Percentiles rank a stretch among this genome's conserved stretches.
These are phyloP conservation scores for Selene dorsalis DNA, from an alignment of 2,797 vertebrate genomes.

Conservation along the genomic window DNA sequence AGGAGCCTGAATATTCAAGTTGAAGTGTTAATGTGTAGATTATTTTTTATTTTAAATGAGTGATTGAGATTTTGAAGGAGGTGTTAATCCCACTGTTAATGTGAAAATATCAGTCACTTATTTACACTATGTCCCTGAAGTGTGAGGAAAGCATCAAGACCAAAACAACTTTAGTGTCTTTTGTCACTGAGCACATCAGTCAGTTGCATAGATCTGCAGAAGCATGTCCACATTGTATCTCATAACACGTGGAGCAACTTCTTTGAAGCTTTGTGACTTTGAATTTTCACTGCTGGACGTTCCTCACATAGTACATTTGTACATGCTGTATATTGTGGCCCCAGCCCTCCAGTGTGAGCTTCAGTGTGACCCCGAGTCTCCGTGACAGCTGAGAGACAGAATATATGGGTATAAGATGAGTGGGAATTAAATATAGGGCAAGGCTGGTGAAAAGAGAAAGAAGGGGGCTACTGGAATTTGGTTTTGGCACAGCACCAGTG, in stretches of 20 bases:
- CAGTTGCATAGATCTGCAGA: too few species aligned
- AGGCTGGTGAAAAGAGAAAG: slow-evolving; percentile 14
- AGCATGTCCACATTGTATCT: too few species aligned
- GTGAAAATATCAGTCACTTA: neutral
- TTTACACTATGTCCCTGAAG: neutral
- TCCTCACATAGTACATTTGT: neutral
- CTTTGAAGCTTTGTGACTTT: slow-evolving; percentile 8
- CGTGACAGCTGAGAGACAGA: slow-evolving; percentile 45
- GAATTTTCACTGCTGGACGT: neutral
- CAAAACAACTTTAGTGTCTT: neutral
- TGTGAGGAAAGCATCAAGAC: neutral
- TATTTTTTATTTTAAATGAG: neutral
- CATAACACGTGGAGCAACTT: neutral
- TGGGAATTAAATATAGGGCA: slow-evolving; percentile 38
- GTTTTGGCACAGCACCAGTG: slow-evolving; percentile 9
- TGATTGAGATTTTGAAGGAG: neutral
- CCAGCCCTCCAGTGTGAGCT: slow-evolving; percentile 9
- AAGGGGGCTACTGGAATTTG: slow-evolving; percentile 29
- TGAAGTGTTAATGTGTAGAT: neutral
- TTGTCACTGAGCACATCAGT: neutral
- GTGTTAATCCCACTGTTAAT: too few species aligned
- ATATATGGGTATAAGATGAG: slow-evolving; percentile 21
- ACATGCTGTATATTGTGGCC: neutral
- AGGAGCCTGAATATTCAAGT: neutral
- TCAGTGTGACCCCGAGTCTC: neutral